Conservation (phyloP, 2,113 vertebrate genomes). For the Amphiprion ocellaris region DNA sequence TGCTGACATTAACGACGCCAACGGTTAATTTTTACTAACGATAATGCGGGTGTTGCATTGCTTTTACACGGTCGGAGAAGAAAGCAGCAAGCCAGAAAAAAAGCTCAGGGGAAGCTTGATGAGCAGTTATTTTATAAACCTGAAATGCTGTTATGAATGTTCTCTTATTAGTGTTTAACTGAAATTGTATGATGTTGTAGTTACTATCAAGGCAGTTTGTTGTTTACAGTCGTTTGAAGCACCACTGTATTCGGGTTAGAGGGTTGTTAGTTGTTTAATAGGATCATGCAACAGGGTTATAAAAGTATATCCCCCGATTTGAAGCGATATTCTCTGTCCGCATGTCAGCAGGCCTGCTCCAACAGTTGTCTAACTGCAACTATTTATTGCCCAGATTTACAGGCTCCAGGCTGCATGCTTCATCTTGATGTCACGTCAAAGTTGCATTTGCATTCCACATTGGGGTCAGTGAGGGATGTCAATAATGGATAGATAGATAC, state of each 20-base stretch:
- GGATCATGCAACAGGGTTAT: constrained; percentile 39
- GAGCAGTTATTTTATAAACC: background rate
- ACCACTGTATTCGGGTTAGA: background rate
- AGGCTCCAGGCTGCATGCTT: background rate
- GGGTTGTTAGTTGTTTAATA: background rate
- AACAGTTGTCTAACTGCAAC: background rate
- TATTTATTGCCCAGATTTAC: constrained; percentile 9
- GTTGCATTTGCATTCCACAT: background rate
- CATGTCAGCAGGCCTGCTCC: background rate
- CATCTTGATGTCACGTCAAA: background rate
- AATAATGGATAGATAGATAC: background rate
- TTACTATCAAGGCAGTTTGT: no score
- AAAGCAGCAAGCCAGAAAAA: background rate
- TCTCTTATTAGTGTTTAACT: background rate
- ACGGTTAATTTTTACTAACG: background rate
- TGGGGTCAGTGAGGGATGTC: background rate
- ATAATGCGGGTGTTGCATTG: background rate
- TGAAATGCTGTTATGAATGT: background rate
- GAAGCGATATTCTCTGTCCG: background rate
- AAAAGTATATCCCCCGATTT: background rate
- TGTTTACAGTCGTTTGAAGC: background rate
- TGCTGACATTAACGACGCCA: background rate
- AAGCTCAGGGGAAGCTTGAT: background rate
- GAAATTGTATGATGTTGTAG: background rate
- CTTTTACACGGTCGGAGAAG: background rate